These are phyloP conservation scores for Drepana arcuata DNA, from an alignment of 1,140 invertebrate genomes.

Conservation along the genomic window DNA sequence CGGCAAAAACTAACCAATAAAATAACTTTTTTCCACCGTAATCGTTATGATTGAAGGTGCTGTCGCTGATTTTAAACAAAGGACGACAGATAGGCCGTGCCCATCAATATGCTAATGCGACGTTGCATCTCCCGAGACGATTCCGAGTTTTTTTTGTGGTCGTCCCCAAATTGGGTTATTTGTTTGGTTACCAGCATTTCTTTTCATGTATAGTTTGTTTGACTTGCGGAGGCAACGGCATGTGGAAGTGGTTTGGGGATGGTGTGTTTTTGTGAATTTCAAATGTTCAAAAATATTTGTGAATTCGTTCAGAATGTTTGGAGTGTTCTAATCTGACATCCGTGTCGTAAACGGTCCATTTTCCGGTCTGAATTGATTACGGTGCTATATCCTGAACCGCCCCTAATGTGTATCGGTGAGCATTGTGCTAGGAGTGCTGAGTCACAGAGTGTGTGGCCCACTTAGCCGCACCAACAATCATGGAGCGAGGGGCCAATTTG, in stretches of 20 bases:
- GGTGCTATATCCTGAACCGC: slow-evolving; percentile 13
- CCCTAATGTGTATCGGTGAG: slow-evolving; percentile 14
- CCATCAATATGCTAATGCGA: slow-evolving; percentile 68
- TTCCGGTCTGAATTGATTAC: slow-evolving; percentile 8
- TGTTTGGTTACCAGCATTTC: slow-evolving; percentile 58
- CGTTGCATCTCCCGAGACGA: slow-evolving; percentile 36
- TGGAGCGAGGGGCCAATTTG: slow-evolving; percentile 7
- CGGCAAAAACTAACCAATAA: slow-evolving; percentile 44
- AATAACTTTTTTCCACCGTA: slow-evolving; percentile 54
- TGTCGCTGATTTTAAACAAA: slow-evolving; percentile 71
- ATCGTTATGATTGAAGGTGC: slow-evolving; percentile 61
- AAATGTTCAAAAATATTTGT: slow-evolving; percentile 16
- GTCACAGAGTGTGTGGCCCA: slow-evolving; percentile 15
- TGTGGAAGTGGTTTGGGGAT: slow-evolving; percentile 21
- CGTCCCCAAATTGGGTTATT: slow-evolving; percentile 62
- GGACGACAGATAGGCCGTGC: slow-evolving; percentile 46
- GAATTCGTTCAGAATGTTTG: slow-evolving; percentile 6
- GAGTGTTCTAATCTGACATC: too few species aligned
- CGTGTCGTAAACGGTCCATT: slow-evolving; percentile 5
- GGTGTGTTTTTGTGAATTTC: slow-evolving; percentile 1
- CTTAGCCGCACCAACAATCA: slow-evolving; percentile 12
- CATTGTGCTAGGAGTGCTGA: slow-evolving; percentile 19
- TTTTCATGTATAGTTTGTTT: slow-evolving; percentile 51
- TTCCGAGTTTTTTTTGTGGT: slow-evolving; percentile 48
- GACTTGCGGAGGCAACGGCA: slow-evolving; percentile 37